phyloP scores from a whole-genome alignment of 2,888 invertebrate species.

The Apodemia zela region DNA sequence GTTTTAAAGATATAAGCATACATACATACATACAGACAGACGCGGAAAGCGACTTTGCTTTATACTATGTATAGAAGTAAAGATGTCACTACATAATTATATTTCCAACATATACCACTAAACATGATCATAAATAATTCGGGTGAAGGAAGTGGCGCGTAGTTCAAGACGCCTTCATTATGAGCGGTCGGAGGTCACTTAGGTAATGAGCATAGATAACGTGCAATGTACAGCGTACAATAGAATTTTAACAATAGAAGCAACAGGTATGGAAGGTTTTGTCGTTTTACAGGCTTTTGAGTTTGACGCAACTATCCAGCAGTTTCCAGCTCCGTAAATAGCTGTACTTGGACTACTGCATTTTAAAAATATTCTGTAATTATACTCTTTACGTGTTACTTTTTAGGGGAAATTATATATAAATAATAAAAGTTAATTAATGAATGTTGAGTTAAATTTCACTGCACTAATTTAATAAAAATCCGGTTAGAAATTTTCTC shows the following conservation, averaged over 20 bases:
- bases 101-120: neutral
- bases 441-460: too few relatives aligned
- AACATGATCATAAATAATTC: neutral
- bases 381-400: neutral
- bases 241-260: slow-evolving; percentile 24
- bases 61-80: too few relatives aligned
- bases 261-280: slow-evolving; percentile 32
- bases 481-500: too few relatives aligned
- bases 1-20: too few relatives aligned
- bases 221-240: slow-evolving; percentile 35
- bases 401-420: too few relatives aligned
- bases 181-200: slow-evolving; percentile 18
- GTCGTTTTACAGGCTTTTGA: slow-evolving; percentile 14
- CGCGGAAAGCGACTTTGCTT: too few relatives aligned
- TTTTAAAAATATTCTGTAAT: slow-evolving; percentile 6
- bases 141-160: slow-evolving; percentile 11
- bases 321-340: neutral
- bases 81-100: too few relatives aligned
- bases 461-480: too few relatives aligned
- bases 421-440: too few relatives aligned
- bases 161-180: slow-evolving; percentile 24
- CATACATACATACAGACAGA: too few relatives aligned
- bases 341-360: neutral
- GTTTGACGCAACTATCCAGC: neutral
- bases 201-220: slow-evolving; percentile 40